Percentiles rank a stretch among this genome's conserved stretches.
These are phyloP conservation scores for Xiphophorus hellerii DNA, from an alignment of 2,113 vertebrate species.

Conservation along the genomic window DNA sequence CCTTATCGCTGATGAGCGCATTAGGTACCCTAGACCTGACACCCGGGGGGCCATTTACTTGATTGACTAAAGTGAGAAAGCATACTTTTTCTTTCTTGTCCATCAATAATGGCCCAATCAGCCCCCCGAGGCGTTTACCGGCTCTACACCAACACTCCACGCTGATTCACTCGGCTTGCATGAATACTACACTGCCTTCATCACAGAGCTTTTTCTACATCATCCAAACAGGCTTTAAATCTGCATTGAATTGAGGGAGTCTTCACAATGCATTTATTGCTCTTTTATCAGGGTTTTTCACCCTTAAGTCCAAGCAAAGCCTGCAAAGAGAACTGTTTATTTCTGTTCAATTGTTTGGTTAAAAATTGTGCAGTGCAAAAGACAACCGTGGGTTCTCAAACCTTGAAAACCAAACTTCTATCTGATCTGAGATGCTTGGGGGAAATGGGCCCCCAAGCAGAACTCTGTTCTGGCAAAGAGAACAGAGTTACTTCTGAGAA, in stretches of 20 bases:
- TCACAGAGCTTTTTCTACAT: conserved; percentile 13
- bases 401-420: background rate
- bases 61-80: conserved; percentile 79
- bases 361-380: background rate
- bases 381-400: background rate
- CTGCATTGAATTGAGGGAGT: background rate
- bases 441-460: background rate
- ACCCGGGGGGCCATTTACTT: conserved; percentile 75
- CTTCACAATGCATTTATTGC: background rate
- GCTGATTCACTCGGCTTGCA: conserved; percentile 49
- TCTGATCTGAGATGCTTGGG: background rate
- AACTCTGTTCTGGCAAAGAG: background rate
- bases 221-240: conserved; percentile 7
- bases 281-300: background rate
- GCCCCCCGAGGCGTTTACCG: conserved; percentile 56
- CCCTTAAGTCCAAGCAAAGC: background rate
- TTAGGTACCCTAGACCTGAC: conserved; percentile 72
- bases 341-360: background rate
- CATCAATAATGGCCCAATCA: conserved; percentile 80
- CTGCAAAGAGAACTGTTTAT: background rate
- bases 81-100: conserved; percentile 70
- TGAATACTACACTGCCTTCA: conserved; percentile 30
- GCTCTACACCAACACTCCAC: conserved; percentile 57
- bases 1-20: conserved; percentile 74
- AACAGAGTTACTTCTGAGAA: background rate